Base-by-base conservation (phyloP, 2,888 invertebrate species). In the Timema podura region DNA sequence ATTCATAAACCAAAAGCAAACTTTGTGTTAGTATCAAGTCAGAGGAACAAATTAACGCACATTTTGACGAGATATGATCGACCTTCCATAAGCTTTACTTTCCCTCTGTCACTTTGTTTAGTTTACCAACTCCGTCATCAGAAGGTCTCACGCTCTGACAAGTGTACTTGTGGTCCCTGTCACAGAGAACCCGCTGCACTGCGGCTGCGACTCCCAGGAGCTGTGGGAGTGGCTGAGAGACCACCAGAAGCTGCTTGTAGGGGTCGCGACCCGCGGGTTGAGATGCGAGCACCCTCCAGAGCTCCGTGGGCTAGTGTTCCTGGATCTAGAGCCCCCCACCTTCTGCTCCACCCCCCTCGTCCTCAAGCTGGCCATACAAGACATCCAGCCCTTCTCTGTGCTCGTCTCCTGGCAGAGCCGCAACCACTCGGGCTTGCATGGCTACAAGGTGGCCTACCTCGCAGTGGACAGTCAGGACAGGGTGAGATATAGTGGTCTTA, bases 171-270 rank as follows among this genome's bases (percentile, higher is more conserved):
- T 70, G 15, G 61, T 72, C 71, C 69, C 70, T 74, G 74, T 79
- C 76, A 65, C 86, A 93, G 95, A 92, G 79, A 96, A 96, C 82
- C 95, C 96, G 64, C 84, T 96, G 76, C 89, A 90, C 74, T 96
- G 96, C 82, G 91, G 90, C 78, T 96, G 96, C 81, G 93, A 95
- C 80, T 89, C 94, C 72, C 92, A 94, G 82, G 92, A 93, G 80
- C 86, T 95, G 65, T 95, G 96, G 93, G 91, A 91, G 82, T 96
- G 95, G 96, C 85, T 96, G 79, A 86, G 92, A 78, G 91, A 93
- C 80, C 93, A 96, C 83, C 88, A 90, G 78, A 93, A 94, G 83
- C 85, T 91, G 71, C 83, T 91, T 81, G 75, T 78, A 73, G 77
- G 77, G 59, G 75, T 77, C 76, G 78, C 76, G 78, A 80, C 73